Base-by-base conservation (phyloP, 92 coral and sea anemone genomes). In the Scolanthus callimorphus region DNA sequence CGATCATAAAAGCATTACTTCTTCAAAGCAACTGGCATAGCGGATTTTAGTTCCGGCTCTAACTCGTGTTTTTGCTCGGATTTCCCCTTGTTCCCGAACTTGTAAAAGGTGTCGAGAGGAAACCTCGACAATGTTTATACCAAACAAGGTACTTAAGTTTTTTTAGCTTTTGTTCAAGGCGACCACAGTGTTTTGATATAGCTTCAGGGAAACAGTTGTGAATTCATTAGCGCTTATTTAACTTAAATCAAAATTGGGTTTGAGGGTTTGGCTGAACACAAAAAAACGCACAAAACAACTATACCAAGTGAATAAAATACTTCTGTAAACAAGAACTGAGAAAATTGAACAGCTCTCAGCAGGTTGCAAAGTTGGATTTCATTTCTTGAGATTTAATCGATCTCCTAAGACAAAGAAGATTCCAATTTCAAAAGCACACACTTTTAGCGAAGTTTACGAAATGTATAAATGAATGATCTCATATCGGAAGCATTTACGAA, bases 161-260 rank as follows among this genome's bases (percentile, higher is more conserved):
- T 46, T 10, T 9, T 46, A 4, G 4, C 22, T 46, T 46, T 11
- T 46, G 52, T 20, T 46, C 6, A 9, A 21, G 6, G 12, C 52
- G 22, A 46, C 52, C 52, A 21, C 52, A 46, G 17, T 46, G 17
- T 46, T 46, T 46, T 46, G 11, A 46, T 6, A 46, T 21, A 46
- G 52, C 22, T 46, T 21, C 11, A 46, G 22, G 52, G 52, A 46
- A 46, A 46, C 52, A 46, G 52, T 46, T 46, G 52, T 46, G 52
- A 6, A 46, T 46, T 46, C 11, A 46, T 46, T 46, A 19, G 17
- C 17, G 19, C 17, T 11, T 46, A 46, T 46, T 46, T 6, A 19
- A 46, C 4, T 20, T 19, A 46, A 46, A 46, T 46, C 17, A 46
- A 46, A 46, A 11, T 46, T 10, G 22, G 17, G 22, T 10, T 46